Evolutionary conservation across 2,113 vertebrate genomes (phyloP).

Genomic region (Tupaia chinensis): DNA sequence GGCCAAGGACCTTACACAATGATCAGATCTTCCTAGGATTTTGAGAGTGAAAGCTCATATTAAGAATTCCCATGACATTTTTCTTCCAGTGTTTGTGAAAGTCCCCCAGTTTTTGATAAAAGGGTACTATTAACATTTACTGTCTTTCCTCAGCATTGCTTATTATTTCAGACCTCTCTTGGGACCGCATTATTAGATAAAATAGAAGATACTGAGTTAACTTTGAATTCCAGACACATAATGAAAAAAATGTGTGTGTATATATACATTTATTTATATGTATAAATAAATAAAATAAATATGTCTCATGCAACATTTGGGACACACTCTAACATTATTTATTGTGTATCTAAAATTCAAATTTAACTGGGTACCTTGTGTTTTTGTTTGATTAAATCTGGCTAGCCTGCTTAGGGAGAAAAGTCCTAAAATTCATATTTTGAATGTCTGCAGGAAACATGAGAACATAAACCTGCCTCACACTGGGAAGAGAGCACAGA

Average conservation of each 20-base stretch:
- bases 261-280: too few species aligned
- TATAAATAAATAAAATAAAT: background rate
- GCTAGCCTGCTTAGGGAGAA: background rate
- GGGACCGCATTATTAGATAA: slow-evolving; percentile 16
- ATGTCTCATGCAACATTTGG: slow-evolving; percentile 37
- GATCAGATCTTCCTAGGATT: background rate
- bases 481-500: background rate
- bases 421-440: slow-evolving; percentile 9
- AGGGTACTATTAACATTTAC: background rate
- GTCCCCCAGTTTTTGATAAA: background rate
- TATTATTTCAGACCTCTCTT: background rate
- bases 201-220: background rate
- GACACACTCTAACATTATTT: background rate
- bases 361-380: background rate
- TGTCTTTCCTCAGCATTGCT: background rate
- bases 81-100: background rate
- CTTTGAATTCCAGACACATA: slow-evolving; percentile 42
- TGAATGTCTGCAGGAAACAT: background rate
- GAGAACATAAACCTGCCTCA: background rate
- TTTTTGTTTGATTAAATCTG: slow-evolving; percentile 56
- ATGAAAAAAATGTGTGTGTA: background rate
- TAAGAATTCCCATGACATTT: background rate
- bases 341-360: slow-evolving; percentile 39
- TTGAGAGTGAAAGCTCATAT: background rate
- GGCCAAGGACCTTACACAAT: background rate